phyloP scores from a whole-genome alignment of 2,888 invertebrate species.

The Caenorhabditis uteleia region DNA sequence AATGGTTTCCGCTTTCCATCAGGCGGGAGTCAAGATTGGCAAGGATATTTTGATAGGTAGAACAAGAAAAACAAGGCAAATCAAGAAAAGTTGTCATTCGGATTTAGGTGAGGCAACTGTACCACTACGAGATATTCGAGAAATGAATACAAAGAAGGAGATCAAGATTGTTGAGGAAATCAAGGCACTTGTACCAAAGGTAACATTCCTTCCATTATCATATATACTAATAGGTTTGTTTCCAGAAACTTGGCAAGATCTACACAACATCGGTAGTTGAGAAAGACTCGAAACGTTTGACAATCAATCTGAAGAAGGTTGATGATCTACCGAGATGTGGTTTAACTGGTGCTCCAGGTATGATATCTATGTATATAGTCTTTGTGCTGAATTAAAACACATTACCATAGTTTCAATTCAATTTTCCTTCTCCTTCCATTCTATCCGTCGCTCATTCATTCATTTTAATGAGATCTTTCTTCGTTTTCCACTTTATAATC shows the following conservation, averaged over 20 bases:
- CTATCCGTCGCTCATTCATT: not conserved
- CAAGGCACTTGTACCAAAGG: slow-evolving; percentile 66
- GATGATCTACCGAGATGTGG: slow-evolving; percentile 71
- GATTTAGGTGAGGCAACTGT: slow-evolving; percentile 69
- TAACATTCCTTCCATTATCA: slow-evolving; percentile 13
- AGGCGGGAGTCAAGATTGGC: slow-evolving; percentile 62
- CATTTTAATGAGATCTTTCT: not conserved
- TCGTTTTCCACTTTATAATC: no score
- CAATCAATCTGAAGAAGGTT: slow-evolving; percentile 70
- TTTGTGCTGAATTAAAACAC: no score
- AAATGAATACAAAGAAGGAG: slow-evolving; percentile 70
- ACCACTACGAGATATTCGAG: slow-evolving; percentile 70
- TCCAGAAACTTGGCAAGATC: slow-evolving; percentile 71
- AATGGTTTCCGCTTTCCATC: slow-evolving; percentile 70
- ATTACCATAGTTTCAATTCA: not conserved
- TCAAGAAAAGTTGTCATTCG: not conserved
- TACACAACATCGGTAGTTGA: slow-evolving; percentile 70
- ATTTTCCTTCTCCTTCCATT: not conserved
- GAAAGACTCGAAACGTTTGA: slow-evolving; percentile 69
- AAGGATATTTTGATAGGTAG: slow-evolving; percentile 70
- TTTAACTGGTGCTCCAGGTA: slow-evolving; percentile 72
- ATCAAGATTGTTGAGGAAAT: slow-evolving; percentile 71
- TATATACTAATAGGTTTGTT: not conserved
- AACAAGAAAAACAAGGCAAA: not conserved
- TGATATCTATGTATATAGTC: slow-evolving; percentile 7